Conservation (phyloP, 2,888 invertebrate species). For the Odontocerum albicorne region DNA sequence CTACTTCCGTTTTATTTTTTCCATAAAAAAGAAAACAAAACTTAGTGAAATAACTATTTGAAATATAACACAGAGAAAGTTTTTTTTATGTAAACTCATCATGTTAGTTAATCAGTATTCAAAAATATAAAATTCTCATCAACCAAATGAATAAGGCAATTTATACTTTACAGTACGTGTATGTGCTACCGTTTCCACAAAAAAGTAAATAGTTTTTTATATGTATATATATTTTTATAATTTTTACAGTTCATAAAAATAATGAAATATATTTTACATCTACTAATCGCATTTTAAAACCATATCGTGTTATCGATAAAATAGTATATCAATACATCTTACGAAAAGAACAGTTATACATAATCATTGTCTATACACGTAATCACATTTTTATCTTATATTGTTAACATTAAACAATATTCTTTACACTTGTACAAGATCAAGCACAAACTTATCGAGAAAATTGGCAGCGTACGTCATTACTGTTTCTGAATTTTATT, state of each 20-base stretch:
- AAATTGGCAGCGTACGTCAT: too few relatives aligned
- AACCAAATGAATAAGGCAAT: not conserved
- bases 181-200: not conserved
- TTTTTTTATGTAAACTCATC: too few relatives aligned
- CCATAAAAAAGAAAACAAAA: not conserved
- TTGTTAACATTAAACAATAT: too few relatives aligned
- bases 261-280: slow-evolving; percentile 1
- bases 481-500: too few relatives aligned
- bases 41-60: not conserved
- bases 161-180: not conserved
- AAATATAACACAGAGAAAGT: not conserved
- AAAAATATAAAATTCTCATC: slow-evolving; percentile 1
- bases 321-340: too few relatives aligned
- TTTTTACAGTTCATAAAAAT: slow-evolving; percentile 2
- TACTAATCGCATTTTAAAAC: too few relatives aligned
- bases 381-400: too few relatives aligned
- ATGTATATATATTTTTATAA: not conserved
- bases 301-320: too few relatives aligned
- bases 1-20: not conserved
- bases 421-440: too few relatives aligned
- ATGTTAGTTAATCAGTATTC: not conserved
- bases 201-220: not conserved
- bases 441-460: too few relatives aligned
- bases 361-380: too few relatives aligned
- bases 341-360: too few relatives aligned